Evolutionary conservation across 1,140 invertebrate species (phyloP).

Genomic region (Bathynomus jamesi): DNA sequence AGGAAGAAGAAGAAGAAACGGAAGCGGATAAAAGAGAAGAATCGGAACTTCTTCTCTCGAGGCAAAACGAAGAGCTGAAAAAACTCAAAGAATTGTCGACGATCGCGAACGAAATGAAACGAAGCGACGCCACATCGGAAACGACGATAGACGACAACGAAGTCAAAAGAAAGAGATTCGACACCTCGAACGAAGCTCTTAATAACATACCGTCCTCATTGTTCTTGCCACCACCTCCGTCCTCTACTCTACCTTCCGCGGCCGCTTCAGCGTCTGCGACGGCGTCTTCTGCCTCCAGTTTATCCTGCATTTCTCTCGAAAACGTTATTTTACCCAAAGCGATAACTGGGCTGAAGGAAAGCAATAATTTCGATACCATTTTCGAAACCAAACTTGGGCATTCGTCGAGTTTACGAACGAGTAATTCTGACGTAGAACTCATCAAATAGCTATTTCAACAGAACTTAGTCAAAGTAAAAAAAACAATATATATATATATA

Average conservation of each 20-base stretch:
- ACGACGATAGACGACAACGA: not conserved
- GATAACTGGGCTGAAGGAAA: not conserved
- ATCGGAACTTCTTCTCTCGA: not conserved
- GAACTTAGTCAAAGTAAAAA: not conserved
- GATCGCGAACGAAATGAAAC: no score
- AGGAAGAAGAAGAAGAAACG: slow-evolving; percentile 4
- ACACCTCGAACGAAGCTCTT: not conserved
- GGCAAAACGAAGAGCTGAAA: not conserved
- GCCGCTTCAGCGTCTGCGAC: not conserved
- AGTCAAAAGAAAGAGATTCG: not conserved
- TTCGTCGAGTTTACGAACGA: not conserved
- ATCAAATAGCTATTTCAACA: not conserved
- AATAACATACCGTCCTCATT: not conserved
- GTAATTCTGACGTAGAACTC: not conserved
- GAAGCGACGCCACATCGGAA: not conserved
- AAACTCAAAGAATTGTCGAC: not conserved
- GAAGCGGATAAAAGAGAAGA: not conserved
- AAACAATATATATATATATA: not conserved
- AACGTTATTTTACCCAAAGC: not conserved
- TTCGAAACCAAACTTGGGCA: not conserved
- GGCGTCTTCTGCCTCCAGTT: not conserved
- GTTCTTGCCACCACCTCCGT: not conserved
- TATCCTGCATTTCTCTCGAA: not conserved
- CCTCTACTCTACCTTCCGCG: not conserved
- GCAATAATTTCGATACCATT: not conserved